A percentile compares a stretch with the other conserved stretches of the same genome.
Conservation (phyloP, 92 coral and sea anemone genomes). For the Parazoanthus darwini region DNA sequence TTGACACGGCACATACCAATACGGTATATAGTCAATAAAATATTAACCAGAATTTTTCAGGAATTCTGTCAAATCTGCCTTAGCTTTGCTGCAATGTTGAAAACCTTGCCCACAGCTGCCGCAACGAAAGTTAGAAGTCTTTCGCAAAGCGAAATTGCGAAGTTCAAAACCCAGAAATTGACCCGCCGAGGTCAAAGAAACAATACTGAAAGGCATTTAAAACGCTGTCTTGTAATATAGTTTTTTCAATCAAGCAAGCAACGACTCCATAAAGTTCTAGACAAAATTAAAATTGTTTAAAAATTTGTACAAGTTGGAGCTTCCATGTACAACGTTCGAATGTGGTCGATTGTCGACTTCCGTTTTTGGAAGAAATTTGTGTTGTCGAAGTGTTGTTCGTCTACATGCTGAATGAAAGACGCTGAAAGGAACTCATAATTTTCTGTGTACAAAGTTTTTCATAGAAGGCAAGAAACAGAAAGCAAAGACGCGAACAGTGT, state of each 20-base stretch:
- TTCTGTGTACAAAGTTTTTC: background rate
- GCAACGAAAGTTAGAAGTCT: background rate
- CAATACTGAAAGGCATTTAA: background rate
- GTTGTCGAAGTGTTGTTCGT: constrained; percentile 29
- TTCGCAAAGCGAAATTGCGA: background rate
- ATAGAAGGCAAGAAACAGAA: constrained; percentile 16
- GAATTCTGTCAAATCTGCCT: background rate
- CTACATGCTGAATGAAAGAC: constrained; percentile 40
- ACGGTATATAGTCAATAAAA: constrained; percentile 7
- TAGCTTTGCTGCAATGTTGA: background rate
- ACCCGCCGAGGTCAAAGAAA: constrained; percentile 28
- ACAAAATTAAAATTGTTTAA: background rate
- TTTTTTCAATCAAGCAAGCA: constrained; percentile 12
- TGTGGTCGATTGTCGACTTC: constrained; percentile 26
- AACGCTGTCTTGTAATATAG: background rate
- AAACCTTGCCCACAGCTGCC: constrained; percentile 15
- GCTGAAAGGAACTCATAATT: constrained; percentile 30
- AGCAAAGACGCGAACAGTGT: background rate
- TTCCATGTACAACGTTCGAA: constrained; percentile 16
- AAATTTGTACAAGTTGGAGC: background rate
- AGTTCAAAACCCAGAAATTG: background rate
- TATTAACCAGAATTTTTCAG: constrained; percentile 31
- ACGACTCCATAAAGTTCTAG: background rate
- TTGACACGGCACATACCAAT: constrained; percentile 9
- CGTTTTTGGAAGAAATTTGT: constrained; percentile 41